A percentile compares a stretch with the other conserved stretches of the same genome.
Evolutionary conservation across 2,888 invertebrate genomes (phyloP).

Genomic region (Frankliniella fusca): DNA sequence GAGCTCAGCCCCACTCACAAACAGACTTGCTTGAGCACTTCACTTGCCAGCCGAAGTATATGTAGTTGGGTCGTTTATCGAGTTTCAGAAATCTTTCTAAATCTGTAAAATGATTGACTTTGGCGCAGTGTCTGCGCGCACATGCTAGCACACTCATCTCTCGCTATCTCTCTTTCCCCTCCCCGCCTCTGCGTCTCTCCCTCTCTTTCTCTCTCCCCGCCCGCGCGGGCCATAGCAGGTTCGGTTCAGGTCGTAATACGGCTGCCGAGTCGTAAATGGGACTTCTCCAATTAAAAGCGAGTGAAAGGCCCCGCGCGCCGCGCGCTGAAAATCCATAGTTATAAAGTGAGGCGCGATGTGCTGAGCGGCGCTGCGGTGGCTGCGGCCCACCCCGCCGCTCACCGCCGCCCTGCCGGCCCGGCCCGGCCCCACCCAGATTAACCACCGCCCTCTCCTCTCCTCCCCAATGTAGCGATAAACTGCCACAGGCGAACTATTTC

Average conservation of each 20-base stretch:
- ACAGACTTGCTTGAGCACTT: too few relatives aligned
- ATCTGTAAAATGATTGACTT: too few relatives aligned
- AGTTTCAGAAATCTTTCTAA: too few relatives aligned
- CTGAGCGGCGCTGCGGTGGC: neutral
- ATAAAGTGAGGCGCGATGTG: neutral
- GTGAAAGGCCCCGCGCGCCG: neutral
- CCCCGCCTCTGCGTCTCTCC: neutral
- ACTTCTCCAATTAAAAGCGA: conserved; percentile 20
- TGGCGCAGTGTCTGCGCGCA: too few relatives aligned
- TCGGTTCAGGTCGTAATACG: conserved; percentile 2
- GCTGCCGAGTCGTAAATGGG: conserved; percentile 13
- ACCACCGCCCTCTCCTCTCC: neutral
- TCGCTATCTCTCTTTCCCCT: neutral
- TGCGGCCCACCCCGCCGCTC: neutral
- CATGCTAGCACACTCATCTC: too few relatives aligned
- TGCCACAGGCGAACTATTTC: too few relatives aligned
- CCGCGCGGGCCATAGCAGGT: neutral
- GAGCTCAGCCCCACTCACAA: too few relatives aligned
- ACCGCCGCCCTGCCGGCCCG: neutral
- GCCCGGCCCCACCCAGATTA: neutral
- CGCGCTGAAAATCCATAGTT: conserved; percentile 13
- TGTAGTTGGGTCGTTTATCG: too few relatives aligned
- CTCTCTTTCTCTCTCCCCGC: conserved; percentile 6
- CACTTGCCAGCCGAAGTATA: too few relatives aligned
- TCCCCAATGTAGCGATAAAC: too few relatives aligned